phyloP scores from a whole-genome alignment of 1,140 invertebrate genomes.

The Protaetia brevitarsis region DNA sequence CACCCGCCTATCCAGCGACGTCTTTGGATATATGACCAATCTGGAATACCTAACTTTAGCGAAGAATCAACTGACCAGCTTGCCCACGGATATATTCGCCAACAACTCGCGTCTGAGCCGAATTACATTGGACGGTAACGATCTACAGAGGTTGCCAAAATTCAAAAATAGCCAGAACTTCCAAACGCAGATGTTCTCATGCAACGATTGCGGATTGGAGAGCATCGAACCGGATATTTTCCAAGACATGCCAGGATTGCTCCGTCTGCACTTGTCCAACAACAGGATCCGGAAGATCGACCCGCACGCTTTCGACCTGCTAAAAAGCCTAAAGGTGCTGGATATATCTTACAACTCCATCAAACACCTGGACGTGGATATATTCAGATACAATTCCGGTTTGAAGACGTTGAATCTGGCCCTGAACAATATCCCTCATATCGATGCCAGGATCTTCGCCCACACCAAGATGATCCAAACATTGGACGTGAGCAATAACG shows the following conservation, averaged over 20 bases:
- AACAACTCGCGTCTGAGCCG: conserved; percentile 36
- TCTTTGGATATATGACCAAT: conserved; percentile 35
- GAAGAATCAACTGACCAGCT: conserved; percentile 37
- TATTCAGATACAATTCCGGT: conserved; percentile 61
- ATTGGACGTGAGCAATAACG: conserved; percentile 65
- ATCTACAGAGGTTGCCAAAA: conserved; percentile 39
- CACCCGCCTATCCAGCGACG: conserved; percentile 28
- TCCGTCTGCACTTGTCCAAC: conserved; percentile 33
- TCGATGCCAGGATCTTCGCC: conserved; percentile 65
- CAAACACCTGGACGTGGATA: conserved; percentile 53
- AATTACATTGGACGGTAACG: conserved; percentile 40
- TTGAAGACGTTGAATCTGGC: conserved; percentile 65
- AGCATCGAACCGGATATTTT: conserved; percentile 30
- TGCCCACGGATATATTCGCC: conserved; percentile 38
- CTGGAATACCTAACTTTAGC: conserved; percentile 41
- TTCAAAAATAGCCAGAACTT: conserved; percentile 35
- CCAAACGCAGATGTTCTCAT: conserved; percentile 40
- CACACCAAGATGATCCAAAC: conserved; percentile 53
- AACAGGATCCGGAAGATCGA: conserved; percentile 35
- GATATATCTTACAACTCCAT: conserved; percentile 69
- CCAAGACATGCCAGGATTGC: conserved; percentile 34
- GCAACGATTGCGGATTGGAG: conserved; percentile 39
- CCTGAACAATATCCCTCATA: conserved; percentile 61
- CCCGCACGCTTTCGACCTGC: conserved; percentile 31
- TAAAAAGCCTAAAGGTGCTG: conserved; percentile 55